These are phyloP conservation scores for Eleutherodactylus coqui DNA, from an alignment of 2,797 vertebrate species.

Conservation along the genomic window DNA sequence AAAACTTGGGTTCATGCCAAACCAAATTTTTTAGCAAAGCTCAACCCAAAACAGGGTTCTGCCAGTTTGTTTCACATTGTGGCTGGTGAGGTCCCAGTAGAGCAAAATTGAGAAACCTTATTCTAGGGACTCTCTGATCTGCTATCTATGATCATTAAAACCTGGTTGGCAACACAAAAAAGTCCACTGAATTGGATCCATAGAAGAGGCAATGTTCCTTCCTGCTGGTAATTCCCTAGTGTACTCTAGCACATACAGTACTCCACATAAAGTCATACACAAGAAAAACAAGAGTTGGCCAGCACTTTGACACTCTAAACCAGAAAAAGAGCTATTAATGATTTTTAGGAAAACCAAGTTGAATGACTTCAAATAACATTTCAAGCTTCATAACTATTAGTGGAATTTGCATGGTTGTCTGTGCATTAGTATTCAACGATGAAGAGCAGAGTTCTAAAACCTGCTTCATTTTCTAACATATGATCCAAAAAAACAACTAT, in stretches of 20 bases:
- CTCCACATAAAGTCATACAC: neutral
- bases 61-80: too few species aligned
- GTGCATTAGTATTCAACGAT: constrained; percentile 69
- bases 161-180: too few species aligned
- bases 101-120: too few species aligned
- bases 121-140: too few species aligned
- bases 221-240: too few species aligned
- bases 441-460: constrained; percentile 59
- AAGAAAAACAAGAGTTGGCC: neutral
- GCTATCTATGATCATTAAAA: too few species aligned
- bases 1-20: too few species aligned
- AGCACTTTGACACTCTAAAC: neutral
- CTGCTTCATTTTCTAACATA: constrained; percentile 65
- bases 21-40: too few species aligned
- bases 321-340: constrained; percentile 53
- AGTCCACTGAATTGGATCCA: too few species aligned
- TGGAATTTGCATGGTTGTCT: constrained; percentile 61
- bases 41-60: too few species aligned
- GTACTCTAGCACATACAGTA: neutral
- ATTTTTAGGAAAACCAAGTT: constrained; percentile 35
- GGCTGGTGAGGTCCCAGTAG: too few species aligned
- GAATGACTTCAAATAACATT: constrained; percentile 53
- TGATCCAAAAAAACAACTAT: constrained; percentile 69
- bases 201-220: too few species aligned
- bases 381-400: constrained; percentile 55